Conservation (phyloP, 1,140 invertebrate genomes). For the Teleopsis dalmanni region DNA sequence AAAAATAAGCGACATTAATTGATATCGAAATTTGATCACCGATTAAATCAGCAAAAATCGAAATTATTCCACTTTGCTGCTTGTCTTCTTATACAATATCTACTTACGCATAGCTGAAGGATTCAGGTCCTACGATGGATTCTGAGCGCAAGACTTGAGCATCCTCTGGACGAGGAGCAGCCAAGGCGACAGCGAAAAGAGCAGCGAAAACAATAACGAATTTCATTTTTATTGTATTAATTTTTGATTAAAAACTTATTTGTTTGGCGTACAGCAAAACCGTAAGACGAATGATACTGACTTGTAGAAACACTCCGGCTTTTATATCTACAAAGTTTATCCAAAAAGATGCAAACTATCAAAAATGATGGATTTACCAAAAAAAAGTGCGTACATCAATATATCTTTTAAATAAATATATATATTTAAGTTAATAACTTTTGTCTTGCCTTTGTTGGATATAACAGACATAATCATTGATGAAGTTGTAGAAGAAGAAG, state of each 20-base stretch:
- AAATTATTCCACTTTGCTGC: too few species aligned
- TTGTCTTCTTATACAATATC: too few species aligned
- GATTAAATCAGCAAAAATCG: too few species aligned
- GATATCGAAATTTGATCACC: slow-evolving; percentile 44
- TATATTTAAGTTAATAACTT: too few species aligned
- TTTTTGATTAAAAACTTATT: not conserved
- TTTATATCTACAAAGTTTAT: not conserved
- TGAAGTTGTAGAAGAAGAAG: too few species aligned
- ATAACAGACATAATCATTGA: too few species aligned
- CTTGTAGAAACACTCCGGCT: not conserved
- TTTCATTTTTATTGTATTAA: slow-evolving; percentile 31
- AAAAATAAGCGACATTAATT: slow-evolving; percentile 1
- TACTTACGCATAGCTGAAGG: slow-evolving; percentile 41
- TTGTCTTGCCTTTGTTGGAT: too few species aligned
- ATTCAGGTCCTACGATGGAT: slow-evolving; percentile 31
- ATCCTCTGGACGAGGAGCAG: slow-evolving; percentile 21
- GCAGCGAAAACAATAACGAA: slow-evolving; percentile 24
- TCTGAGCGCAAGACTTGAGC: slow-evolving; percentile 25
- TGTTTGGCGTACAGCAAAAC: too few species aligned
- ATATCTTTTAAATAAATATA: too few species aligned
- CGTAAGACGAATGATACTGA: not conserved
- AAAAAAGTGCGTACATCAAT: too few species aligned
- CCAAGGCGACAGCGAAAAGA: slow-evolving; percentile 12
- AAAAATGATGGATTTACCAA: too few species aligned
- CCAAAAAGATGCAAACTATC: too few species aligned